Percentiles rank a stretch among this genome's conserved stretches.
Evolutionary conservation across 2,113 vertebrate genomes (phyloP).

Genomic region (Aleadryas rufinucha): DNA sequence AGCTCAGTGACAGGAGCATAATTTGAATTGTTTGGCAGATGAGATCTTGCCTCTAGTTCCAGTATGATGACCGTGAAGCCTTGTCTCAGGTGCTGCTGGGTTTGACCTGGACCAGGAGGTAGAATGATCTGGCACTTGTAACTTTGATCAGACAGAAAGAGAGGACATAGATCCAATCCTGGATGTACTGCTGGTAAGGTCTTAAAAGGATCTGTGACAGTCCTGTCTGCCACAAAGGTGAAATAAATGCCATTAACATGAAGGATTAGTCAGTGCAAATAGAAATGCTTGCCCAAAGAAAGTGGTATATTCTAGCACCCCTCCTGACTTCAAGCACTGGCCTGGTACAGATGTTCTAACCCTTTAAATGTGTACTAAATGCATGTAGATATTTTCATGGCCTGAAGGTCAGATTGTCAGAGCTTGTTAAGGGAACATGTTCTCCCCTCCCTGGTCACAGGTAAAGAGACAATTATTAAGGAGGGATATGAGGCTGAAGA

Average conservation of each 20-base stretch:
- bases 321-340: not conserved
- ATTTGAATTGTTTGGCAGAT: not conserved
- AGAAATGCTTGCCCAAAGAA: not conserved
- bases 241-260: not conserved
- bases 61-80: not conserved
- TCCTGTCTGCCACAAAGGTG: not conserved
- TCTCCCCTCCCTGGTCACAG: not conserved
- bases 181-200: not conserved
- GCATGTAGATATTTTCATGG: not conserved
- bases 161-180: not conserved
- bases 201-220: not conserved
- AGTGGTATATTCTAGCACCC: not conserved
- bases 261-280: not conserved
- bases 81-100: not conserved
- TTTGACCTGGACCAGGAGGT: not conserved
- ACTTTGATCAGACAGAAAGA: not conserved
- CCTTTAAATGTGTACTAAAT: not conserved
- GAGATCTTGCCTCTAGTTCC: not conserved
- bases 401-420: not conserved
- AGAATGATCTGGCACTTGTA: not conserved
- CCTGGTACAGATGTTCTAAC: not conserved
- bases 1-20: not conserved
- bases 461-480: not conserved
- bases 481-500: not conserved
- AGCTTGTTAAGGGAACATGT: not conserved